These are phyloP conservation scores for Anorthoa munda DNA, from an alignment of 2,888 invertebrate species.

Conservation along the genomic window DNA sequence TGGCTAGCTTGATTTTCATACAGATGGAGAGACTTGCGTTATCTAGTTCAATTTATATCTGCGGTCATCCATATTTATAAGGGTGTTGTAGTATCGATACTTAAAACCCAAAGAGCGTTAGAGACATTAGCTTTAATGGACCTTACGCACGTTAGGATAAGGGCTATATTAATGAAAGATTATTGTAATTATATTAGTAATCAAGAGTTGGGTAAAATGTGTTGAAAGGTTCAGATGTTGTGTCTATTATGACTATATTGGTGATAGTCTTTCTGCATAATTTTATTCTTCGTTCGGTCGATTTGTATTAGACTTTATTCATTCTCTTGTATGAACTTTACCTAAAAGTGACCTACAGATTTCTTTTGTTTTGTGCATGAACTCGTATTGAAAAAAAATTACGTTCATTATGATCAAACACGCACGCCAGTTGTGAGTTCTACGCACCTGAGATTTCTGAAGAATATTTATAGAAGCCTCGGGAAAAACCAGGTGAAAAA, in stretches of 20 bases:
- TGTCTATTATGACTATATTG: neutral
- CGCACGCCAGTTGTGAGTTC: too few species aligned
- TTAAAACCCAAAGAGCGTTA: conserved; percentile 17
- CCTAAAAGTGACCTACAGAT: neutral
- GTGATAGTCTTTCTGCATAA: neutral
- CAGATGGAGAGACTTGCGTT: too few species aligned
- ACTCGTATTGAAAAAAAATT: too few species aligned
- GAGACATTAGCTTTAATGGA: conserved; percentile 19
- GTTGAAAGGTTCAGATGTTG: neutral
- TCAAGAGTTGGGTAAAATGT: neutral
- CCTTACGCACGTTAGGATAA: conserved; percentile 12
- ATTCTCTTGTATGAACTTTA: neutral
- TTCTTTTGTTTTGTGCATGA: neutral
- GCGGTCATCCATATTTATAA: conserved; percentile 52
- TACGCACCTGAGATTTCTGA: neutral
- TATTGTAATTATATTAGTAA: conserved; percentile 8
- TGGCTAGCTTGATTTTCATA: too few species aligned
- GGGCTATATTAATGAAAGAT: conserved; percentile 14
- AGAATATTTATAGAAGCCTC: neutral
- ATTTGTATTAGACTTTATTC: neutral
- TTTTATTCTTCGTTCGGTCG: neutral
- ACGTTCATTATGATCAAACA: too few species aligned
- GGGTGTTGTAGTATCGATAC: conserved; percentile 32
- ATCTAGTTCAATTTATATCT: too few species aligned
- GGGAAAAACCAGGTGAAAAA: neutral